Evolutionary conservation across 1,140 invertebrate species (phyloP).

Genomic region (Galendromus occidentalis): DNA sequence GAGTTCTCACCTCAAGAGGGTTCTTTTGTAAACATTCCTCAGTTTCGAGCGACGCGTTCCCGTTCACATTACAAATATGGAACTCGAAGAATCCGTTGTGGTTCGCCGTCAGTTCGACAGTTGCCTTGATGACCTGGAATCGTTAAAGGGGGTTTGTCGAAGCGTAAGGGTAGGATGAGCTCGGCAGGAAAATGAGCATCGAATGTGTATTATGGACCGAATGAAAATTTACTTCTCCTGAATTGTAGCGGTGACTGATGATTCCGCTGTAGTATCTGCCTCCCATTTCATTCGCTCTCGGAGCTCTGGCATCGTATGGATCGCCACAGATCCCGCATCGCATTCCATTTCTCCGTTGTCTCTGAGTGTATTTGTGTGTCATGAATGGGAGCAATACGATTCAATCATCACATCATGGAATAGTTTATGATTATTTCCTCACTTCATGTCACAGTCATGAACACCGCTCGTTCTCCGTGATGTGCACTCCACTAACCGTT

Average conservation of each 20-base stretch:
- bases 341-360: constrained; percentile 21
- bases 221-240: background rate
- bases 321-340: constrained; percentile 32
- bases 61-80: constrained; percentile 61
- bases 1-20: constrained; percentile 23
- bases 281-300: background rate
- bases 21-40: constrained; percentile 28
- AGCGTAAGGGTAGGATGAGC: too few species aligned
- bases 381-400: too few species aligned
- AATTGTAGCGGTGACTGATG: background rate
- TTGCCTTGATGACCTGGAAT: constrained; percentile 49
- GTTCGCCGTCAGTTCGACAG: constrained; percentile 70
- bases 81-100: constrained; percentile 67
- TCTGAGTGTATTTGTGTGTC: too few species aligned
- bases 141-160: too few species aligned
- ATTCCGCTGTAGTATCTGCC: background rate
- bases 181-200: too few species aligned
- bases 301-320: constrained; percentile 19
- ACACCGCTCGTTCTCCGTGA: background rate
- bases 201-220: too few species aligned
- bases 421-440: background rate
- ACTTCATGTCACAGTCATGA: background rate
- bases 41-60: constrained; percentile 17
- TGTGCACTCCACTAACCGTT: constrained; percentile 28
- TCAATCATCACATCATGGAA: too few species aligned